phyloP scores from a whole-genome alignment of 1,140 invertebrate species.

The Phymorhynchus buccinoides region DNA sequence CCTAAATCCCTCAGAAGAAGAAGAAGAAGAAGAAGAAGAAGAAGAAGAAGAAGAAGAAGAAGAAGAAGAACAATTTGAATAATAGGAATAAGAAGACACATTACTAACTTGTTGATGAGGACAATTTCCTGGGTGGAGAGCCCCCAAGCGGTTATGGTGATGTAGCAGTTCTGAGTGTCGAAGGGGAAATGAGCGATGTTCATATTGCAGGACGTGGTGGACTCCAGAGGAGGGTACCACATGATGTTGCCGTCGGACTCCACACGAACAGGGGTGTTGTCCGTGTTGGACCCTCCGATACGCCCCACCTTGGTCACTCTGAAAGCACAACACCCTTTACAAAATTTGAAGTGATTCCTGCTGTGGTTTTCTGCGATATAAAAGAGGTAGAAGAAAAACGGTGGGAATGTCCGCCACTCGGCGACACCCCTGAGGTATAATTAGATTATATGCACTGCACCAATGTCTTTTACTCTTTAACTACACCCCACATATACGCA shows the following conservation, averaged over 20 bases:
- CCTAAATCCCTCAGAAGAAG: too few species aligned
- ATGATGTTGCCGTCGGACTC: neutral
- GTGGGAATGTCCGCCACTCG: too few species aligned
- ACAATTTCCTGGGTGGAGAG: neutral
- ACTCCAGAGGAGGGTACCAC: constrained; percentile 7
- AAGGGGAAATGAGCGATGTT: neutral
- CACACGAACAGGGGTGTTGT: neutral
- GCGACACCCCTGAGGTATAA: too few species aligned
- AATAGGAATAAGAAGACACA: neutral
- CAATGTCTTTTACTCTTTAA: too few species aligned
- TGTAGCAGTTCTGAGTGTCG: neutral
- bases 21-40: too few species aligned
- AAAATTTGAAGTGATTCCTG: too few species aligned
- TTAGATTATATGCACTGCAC: too few species aligned
- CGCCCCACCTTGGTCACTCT: neutral
- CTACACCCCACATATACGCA: too few species aligned
- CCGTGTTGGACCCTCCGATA: neutral
- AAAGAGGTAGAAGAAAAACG: too few species aligned
- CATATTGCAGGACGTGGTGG: neutral
- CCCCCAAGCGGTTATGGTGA: neutral
- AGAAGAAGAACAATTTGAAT: neutral
- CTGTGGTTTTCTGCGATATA: too few species aligned
- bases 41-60: too few species aligned
- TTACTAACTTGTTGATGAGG: neutral
- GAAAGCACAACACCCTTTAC: too few species aligned